These are phyloP conservation scores for Capromys pilorides DNA, from an alignment of 2,797 vertebrate species.

Conservation along the genomic window DNA sequence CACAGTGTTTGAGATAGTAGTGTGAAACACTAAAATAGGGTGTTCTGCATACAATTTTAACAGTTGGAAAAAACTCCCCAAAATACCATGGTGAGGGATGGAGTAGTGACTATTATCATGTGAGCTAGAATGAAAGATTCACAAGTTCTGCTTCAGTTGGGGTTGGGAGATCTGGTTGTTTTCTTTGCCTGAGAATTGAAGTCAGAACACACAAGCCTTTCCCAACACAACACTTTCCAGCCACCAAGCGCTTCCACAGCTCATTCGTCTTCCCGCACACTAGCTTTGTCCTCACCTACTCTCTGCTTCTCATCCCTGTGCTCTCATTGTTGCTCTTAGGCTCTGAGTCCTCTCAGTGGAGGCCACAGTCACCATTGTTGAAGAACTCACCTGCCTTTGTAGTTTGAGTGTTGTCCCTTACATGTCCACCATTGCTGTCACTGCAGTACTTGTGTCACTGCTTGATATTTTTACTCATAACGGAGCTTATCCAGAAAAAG, in stretches of 20 bases:
- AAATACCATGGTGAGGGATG: neutral
- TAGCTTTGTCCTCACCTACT: fast-evolving
- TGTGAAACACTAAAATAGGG: neutral
- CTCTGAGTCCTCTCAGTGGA: fast-evolving
- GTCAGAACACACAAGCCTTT: neutral
- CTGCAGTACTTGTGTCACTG: neutral
- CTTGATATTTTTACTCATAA: neutral
- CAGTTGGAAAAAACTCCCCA: neutral
- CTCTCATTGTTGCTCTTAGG: fast-evolving
- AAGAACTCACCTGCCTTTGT: neutral
- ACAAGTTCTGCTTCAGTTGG: neutral
- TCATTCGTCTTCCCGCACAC: neutral
- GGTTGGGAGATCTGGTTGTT: neutral
- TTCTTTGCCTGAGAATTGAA: neutral
- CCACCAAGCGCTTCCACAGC: fast-evolving
- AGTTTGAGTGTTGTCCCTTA: neutral
- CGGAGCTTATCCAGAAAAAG: neutral
- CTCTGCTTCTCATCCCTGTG: neutral
- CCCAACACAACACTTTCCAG: neutral
- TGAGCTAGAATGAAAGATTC: neutral
- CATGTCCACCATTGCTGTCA: neutral
- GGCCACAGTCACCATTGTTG: neutral
- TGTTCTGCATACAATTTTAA: conserved; percentile 4
- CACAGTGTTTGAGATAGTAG: neutral
- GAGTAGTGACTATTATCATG: neutral